Evolutionary conservation across 2,797 vertebrate species (phyloP).

Genomic region (Borostomias antarcticus): DNA sequence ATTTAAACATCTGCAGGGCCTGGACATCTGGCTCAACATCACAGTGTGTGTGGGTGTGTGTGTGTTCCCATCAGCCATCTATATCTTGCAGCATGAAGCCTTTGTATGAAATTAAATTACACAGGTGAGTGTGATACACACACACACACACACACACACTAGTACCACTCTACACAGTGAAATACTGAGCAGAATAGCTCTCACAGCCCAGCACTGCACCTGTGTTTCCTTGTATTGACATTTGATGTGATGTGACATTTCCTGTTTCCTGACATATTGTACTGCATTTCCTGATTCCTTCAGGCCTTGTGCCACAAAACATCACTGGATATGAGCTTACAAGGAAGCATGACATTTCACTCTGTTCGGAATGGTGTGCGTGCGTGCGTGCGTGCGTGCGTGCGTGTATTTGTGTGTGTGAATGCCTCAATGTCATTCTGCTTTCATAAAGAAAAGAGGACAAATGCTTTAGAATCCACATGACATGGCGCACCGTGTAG

Average conservation of each 20-base stretch:
- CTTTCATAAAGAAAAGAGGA: not conserved
- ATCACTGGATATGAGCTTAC: not conserved
- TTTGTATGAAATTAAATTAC: not conserved
- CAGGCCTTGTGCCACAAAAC: not conserved
- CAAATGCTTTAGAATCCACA: not conserved
- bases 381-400: not conserved
- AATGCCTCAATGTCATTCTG: not conserved
- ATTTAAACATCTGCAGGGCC: no score
- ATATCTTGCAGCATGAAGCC: not conserved
- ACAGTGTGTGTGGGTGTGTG: no score
- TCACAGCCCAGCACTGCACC: no score
- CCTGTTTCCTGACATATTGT: no score
- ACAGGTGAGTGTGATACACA: no score
- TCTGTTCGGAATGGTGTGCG: not conserved
- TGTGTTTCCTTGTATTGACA: no score
- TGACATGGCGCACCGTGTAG: not conserved
- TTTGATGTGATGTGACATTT: slow-evolving; percentile 1
- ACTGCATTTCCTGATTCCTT: not conserved
- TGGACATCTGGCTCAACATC: no score
- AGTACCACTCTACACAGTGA: no score
- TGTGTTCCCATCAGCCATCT: no score
- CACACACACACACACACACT: not conserved
- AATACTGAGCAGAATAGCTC: no score
- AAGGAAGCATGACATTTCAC: slow-evolving; percentile 2
- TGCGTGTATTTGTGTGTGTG: not conserved